These are phyloP conservation scores for Chlorodrepanis virens DNA, from an alignment of 2,113 vertebrate species.

Conservation along the genomic window DNA sequence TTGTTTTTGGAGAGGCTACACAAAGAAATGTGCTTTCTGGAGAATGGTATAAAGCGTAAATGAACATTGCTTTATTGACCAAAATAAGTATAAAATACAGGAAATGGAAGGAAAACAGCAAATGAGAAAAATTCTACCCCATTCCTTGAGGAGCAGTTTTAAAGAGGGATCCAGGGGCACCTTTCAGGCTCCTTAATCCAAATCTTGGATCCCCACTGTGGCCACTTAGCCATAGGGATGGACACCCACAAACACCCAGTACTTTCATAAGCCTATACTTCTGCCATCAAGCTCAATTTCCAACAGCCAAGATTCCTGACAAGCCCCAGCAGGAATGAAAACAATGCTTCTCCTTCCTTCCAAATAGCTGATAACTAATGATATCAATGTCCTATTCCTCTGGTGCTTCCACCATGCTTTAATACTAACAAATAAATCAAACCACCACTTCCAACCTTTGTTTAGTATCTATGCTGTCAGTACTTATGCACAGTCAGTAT, in stretches of 20 bases:
- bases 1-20: constrained; percentile 4
- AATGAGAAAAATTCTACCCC: not conserved
- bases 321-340: constrained; percentile 10
- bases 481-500: not conserved
- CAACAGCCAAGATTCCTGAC: not conserved
- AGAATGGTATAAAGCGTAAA: constrained; percentile 8
- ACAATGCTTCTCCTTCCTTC: not conserved
- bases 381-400: not conserved
- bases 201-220: not conserved
- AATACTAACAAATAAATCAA: constrained; percentile 13
- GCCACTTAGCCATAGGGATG: not conserved
- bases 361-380: constrained; percentile 16
- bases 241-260: not conserved
- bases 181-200: not conserved
- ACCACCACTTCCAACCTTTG: not conserved
- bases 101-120: not conserved
- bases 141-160: not conserved
- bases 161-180: not conserved
- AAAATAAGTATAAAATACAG: not conserved
- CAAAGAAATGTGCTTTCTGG: not conserved
- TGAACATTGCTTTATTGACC: not conserved
- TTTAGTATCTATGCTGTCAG: not conserved
- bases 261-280: not conserved
- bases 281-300: not conserved
- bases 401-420: not conserved